Conservation (phyloP, 1,140 invertebrate genomes). For the Megalopta genalis region DNA sequence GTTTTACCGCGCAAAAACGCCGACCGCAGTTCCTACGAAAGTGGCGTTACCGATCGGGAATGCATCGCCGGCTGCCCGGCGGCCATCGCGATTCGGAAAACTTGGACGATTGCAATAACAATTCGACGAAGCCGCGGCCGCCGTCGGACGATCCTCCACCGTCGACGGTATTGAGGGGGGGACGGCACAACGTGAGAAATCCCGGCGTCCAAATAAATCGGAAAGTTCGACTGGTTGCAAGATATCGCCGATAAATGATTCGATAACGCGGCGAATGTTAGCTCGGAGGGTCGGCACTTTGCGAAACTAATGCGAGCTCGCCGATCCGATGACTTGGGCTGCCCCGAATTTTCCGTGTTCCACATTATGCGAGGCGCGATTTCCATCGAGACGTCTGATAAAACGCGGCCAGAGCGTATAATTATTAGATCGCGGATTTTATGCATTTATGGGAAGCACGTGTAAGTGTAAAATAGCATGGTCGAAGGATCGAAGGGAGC, state of each 20-base stretch:
- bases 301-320: too few species aligned
- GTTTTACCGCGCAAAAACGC: slow-evolving; percentile 62
- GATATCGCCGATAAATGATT: slow-evolving; percentile 15
- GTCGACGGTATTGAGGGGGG: not conserved
- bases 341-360: too few species aligned
- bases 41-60: slow-evolving; percentile 66
- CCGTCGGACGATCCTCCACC: slow-evolving; percentile 13
- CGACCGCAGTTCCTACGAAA: slow-evolving; percentile 67
- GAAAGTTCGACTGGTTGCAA: not conserved
- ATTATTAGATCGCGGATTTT: too few species aligned
- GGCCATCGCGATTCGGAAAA: slow-evolving; percentile 69
- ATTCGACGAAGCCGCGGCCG: slow-evolving; percentile 42
- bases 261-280: not conserved
- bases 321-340: too few species aligned
- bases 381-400: too few species aligned
- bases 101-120: slow-evolving; percentile 71
- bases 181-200: slow-evolving; percentile 7
- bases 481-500: too few species aligned
- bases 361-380: too few species aligned
- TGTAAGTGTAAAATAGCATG: too few species aligned
- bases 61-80: slow-evolving; percentile 58
- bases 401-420: too few species aligned
- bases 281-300: too few species aligned
- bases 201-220: slow-evolving; percentile 40
- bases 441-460: too few species aligned